Evolutionary conservation across 2,797 vertebrate species (phyloP).

Genomic region (Eulemur mongoz): DNA sequence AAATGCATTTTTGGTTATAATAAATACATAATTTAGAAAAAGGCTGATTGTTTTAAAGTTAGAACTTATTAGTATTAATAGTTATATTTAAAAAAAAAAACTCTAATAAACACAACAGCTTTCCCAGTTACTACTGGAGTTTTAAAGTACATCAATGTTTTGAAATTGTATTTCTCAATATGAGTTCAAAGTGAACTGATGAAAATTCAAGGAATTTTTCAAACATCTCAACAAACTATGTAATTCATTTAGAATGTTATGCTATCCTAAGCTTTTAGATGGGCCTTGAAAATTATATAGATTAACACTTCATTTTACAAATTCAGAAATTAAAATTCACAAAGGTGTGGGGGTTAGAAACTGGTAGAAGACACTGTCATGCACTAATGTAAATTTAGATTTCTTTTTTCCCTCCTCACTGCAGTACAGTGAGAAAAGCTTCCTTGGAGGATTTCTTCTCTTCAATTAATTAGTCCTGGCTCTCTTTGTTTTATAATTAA

Average conservation of each 20-base stretch:
- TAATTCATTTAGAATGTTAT: background rate
- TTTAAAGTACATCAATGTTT: background rate
- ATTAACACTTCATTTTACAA: background rate
- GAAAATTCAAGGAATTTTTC: background rate
- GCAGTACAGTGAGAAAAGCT: background rate
- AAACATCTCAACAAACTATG: background rate
- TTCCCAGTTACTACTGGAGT: background rate
- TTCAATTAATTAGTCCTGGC: background rate
- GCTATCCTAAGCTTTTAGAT: background rate
- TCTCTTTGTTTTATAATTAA: constrained; percentile 8
- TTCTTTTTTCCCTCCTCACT: background rate
- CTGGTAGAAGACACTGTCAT: background rate
- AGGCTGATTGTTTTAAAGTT: background rate
- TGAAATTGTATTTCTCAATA: background rate
- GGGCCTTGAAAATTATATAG: background rate
- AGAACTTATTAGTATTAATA: background rate
- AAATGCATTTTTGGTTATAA: constrained; percentile 4
- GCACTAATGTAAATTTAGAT: background rate
- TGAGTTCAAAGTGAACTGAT: background rate
- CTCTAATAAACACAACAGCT: background rate
- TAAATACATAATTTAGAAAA: constrained; percentile 27
- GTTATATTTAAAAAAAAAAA: background rate
- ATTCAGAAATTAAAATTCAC: background rate
- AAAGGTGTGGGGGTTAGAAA: background rate
- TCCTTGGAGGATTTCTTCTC: background rate